phyloP scores from a whole-genome alignment of 2,888 invertebrate genomes.

The Oscheius sp. region DNA sequence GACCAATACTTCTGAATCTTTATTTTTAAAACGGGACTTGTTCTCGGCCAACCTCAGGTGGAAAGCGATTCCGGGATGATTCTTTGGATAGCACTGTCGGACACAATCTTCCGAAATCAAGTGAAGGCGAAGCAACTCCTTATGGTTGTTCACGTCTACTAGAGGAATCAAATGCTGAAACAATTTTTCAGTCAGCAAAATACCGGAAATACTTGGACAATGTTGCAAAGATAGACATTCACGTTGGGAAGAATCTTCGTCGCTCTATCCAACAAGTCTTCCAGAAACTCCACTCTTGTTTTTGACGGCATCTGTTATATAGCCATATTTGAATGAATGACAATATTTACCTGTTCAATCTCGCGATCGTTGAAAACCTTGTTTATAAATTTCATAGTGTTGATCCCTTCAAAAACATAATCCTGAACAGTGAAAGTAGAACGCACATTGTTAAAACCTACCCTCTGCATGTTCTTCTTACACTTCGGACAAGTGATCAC shows the following conservation, averaged over 20 bases:
- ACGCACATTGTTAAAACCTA: no score
- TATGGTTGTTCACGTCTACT: slow-evolving; percentile 43
- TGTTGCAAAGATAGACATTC: slow-evolving; percentile 57
- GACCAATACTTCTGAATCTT: slow-evolving; percentile 49
- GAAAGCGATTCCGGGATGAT: slow-evolving; percentile 70
- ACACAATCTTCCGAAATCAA: slow-evolving; percentile 62
- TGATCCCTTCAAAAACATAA: slow-evolving; percentile 52
- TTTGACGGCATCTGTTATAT: slow-evolving; percentile 45
- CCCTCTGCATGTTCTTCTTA: slow-evolving; percentile 9
- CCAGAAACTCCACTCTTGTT: slow-evolving; percentile 46
- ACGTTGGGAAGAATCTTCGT: slow-evolving; percentile 47
- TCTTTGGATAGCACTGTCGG: slow-evolving; percentile 63
- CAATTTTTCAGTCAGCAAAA: slow-evolving; percentile 4
- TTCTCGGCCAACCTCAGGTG: slow-evolving; percentile 49
- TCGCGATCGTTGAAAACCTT: slow-evolving; percentile 50
- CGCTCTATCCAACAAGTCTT: slow-evolving; percentile 48
- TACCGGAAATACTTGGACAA: slow-evolving; percentile 51
- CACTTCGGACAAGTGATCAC: slow-evolving; percentile 59
- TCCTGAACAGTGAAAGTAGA: slow-evolving; percentile 31
- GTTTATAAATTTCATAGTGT: slow-evolving; percentile 61
- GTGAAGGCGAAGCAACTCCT: slow-evolving; percentile 57
- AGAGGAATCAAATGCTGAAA: slow-evolving; percentile 48
- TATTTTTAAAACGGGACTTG: neutral
- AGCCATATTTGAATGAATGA: neutral
- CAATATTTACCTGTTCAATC: slow-evolving; percentile 44